These are phyloP conservation scores for Mugil cephalus DNA, from an alignment of 2,113 vertebrate genomes.

Conservation along the genomic window DNA sequence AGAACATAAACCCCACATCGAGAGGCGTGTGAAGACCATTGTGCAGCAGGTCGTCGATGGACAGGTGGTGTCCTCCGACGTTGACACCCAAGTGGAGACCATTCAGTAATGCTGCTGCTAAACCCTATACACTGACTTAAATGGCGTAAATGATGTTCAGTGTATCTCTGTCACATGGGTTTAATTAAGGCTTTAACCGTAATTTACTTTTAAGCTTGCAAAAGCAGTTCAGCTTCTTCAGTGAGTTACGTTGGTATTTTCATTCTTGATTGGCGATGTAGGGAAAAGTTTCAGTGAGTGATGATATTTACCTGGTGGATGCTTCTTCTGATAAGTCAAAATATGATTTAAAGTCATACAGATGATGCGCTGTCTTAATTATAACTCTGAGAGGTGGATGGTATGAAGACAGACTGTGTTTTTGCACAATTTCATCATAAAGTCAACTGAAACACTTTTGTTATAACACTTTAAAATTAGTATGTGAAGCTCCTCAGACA, in stretches of 20 bases:
- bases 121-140: neutral
- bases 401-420: no score
- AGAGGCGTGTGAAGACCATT: constrained; percentile 83
- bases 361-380: no score
- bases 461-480: neutral
- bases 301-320: neutral
- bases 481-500: neutral
- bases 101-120: constrained; percentile 40
- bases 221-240: neutral
- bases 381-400: no score
- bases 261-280: neutral
- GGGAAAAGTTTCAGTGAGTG: no score
- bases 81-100: constrained; percentile 64
- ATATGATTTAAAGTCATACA: constrained; percentile 23
- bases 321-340: neutral
- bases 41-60: constrained; percentile 85
- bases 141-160: no score
- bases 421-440: no score
- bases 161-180: no score
- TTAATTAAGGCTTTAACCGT: no score
- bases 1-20: constrained; percentile 77
- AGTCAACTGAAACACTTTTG: no score
- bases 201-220: neutral
- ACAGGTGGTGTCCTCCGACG: constrained; percentile 78
- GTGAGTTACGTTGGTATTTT: neutral